Evolutionary conservation across 2,797 vertebrate genomes (phyloP).

Genomic region (Fistularia tabacaria): DNA sequence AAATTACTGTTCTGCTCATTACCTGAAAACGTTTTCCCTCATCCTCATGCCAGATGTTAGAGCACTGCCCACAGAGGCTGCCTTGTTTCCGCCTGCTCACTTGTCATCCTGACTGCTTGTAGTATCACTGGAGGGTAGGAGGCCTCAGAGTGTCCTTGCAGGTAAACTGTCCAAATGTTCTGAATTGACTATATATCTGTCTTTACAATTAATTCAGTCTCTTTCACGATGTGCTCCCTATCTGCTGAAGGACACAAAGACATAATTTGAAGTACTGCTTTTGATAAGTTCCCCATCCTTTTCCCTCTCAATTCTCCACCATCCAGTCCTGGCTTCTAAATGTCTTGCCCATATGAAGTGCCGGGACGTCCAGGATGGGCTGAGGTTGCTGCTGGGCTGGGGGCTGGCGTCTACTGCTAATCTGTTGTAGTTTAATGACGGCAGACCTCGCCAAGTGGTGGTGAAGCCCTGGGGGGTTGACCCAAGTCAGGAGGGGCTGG

Average conservation of each 20-base stretch:
- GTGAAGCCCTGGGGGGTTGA: conserved; percentile 60
- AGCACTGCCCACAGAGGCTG: conserved; percentile 11
- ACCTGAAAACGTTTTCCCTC: conserved; percentile 71
- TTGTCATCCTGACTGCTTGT: conserved; percentile 60
- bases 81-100: conserved; percentile 30
- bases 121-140: conserved; percentile 39
- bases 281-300: conserved; percentile 10
- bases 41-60: conserved; percentile 55
- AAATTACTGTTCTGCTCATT: conserved; percentile 29
- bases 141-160: conserved; percentile 38
- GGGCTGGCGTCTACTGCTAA: conserved; percentile 64
- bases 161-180: not conserved
- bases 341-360: conserved; percentile 21
- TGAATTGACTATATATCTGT: too few relatives aligned
- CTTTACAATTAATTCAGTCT: too few relatives aligned
- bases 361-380: conserved; percentile 50
- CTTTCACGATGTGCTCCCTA: too few relatives aligned
- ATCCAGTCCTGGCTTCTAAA: conserved; percentile 19
- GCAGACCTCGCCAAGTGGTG: conserved; percentile 45
- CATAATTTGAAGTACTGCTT: too few relatives aligned
- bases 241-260: too few relatives aligned
- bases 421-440: conserved; percentile 71
- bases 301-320: not conserved
- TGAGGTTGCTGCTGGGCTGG: conserved; percentile 34
- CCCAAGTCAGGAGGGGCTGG: conserved; percentile 67